These are phyloP conservation scores for Campylomormyrus tamandua DNA, from an alignment of 2,113 vertebrate genomes.

Conservation along the genomic window DNA sequence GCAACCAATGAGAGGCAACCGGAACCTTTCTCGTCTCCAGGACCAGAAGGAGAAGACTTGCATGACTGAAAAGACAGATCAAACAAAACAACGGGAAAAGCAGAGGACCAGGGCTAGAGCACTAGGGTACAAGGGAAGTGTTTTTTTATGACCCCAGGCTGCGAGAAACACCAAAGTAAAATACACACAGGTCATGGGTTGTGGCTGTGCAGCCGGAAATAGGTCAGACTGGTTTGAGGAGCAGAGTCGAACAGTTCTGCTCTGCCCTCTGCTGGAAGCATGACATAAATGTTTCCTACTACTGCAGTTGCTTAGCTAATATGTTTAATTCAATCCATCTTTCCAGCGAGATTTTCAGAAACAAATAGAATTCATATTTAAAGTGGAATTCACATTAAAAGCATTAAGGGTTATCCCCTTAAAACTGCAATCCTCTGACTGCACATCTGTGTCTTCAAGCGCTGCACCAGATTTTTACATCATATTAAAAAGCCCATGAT, in stretches of 20 bases:
- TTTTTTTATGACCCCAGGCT: neutral
- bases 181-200: neutral
- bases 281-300: neutral
- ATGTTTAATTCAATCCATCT: neutral
- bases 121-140: neutral
- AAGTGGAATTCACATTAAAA: neutral
- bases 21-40: too few relatives aligned
- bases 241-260: neutral
- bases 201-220: neutral
- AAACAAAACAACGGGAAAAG: neutral
- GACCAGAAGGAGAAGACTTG: neutral
- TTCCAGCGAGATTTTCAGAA: neutral
- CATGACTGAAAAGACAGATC: neutral
- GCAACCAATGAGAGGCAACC: neutral
- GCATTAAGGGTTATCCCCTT: neutral
- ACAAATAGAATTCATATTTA: neutral
- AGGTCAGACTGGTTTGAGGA: neutral
- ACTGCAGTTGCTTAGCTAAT: neutral
- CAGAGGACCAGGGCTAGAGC: neutral
- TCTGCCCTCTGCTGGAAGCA: neutral
- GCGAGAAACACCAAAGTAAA: neutral
- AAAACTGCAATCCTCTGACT: neutral
- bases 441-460: neutral
- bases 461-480: neutral
- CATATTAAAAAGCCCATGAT: neutral